A percentile compares a stretch with the other conserved stretches of the same genome.
phyloP scores from a whole-genome alignment of 2,113 vertebrate genomes.

The Leuciscus idus region DNA sequence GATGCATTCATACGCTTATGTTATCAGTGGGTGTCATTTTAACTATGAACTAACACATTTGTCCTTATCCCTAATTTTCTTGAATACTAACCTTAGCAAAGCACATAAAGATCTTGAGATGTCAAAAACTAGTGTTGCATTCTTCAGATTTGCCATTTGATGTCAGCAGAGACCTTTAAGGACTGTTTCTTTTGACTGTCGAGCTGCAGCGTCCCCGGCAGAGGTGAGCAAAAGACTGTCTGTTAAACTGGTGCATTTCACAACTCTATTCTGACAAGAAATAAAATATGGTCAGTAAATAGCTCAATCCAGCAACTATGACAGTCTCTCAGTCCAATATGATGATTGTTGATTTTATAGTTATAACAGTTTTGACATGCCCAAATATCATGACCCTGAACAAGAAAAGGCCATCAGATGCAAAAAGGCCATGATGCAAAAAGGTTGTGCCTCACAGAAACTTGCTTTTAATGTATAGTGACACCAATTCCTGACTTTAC shows the following conservation, averaged over 20 bases:
- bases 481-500: neutral
- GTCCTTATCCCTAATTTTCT: neutral
- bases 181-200: neutral
- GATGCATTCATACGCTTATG: neutral
- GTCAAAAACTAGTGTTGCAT: neutral
- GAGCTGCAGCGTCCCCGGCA: neutral
- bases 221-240: neutral
- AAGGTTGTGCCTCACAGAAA: slow-evolving; percentile 20
- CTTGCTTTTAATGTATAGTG: neutral
- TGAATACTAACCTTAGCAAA: neutral
- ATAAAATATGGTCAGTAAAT: neutral
- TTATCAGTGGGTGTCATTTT: neutral
- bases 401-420: slow-evolving; percentile 32
- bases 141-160: slow-evolving; percentile 40
- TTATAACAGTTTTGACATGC: slow-evolving; percentile 12
- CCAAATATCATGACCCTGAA: slow-evolving; percentile 21
- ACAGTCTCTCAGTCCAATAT: slow-evolving; percentile 8
- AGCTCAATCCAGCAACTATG: neutral
- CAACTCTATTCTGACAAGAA: neutral
- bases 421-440: slow-evolving; percentile 7
- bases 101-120: neutral
- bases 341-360: neutral
- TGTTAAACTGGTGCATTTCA: neutral
- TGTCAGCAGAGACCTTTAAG: slow-evolving; percentile 48
- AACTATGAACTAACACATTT: neutral